A percentile compares a stretch with the other conserved stretches of the same genome.
These are phyloP conservation scores for Passer montanus DNA, from an alignment of 2,113 vertebrate species.

Conservation along the genomic window DNA sequence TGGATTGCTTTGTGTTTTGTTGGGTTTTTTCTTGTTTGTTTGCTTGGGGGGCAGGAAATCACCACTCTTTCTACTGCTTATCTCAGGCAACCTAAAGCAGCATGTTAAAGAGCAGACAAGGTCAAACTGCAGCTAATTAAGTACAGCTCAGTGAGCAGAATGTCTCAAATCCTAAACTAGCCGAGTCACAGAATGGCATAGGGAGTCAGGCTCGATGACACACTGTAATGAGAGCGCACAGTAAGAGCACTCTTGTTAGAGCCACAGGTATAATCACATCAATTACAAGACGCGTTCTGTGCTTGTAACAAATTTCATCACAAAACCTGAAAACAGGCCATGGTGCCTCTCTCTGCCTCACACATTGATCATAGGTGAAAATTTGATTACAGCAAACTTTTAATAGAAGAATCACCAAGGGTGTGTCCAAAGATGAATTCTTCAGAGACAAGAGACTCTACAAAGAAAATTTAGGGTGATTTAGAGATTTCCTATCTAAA, in stretches of 20 bases:
- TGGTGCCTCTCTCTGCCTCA: neutral
- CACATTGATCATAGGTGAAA: neutral
- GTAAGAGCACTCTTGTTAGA: neutral
- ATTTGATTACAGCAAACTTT: neutral
- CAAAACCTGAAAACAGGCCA: neutral
- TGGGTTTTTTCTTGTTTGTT: neutral
- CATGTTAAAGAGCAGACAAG: neutral
- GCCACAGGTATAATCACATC: neutral
- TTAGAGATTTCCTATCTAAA: neutral
- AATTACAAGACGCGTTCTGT: neutral
- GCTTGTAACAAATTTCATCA: neutral
- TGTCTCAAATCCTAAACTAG: neutral
- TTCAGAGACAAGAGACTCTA: neutral
- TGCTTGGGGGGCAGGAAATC: rapidly evolving
- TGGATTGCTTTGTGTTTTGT: neutral
- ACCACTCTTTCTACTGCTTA: neutral
- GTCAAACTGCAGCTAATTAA: neutral
- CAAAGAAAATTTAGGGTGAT: neutral
- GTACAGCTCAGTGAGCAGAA: neutral
- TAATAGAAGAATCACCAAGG: neutral
- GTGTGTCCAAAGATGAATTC: neutral
- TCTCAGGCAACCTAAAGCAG: neutral
- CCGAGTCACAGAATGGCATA: neutral
- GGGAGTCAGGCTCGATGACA: neutral
- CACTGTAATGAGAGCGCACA: neutral